Base-by-base conservation (phyloP, 2,888 invertebrate species). In the Cheilosia vernalis region DNA sequence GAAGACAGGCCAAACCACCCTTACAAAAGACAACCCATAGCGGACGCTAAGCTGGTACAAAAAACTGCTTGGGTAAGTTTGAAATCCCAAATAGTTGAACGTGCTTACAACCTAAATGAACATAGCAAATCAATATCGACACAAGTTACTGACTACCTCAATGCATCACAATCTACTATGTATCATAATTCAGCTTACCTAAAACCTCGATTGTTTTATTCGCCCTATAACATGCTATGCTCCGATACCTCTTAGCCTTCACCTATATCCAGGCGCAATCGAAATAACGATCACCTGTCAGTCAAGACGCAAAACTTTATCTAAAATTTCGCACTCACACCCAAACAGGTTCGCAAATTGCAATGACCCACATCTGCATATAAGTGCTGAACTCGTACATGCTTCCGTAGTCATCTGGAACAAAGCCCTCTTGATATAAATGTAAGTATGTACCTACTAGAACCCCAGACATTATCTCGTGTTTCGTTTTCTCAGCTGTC, bases 401-500 rank as follows among this genome's bases (percentile, higher is more conserved):
- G 83, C 78, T 53, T 73, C 66, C 61, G 19, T 67, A 73, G 40
- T 19, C 56, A 83, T 63, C 67, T 72, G 67, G 83, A 69, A 69
- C 78, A 83, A 67, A 83, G 67, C 61, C 56, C 44, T 53, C 53
- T 64, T 17, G 67, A 17, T 49, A 37, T 60, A n/a, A n/a, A 30
- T 61, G 47, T 42, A 70, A 51, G 40, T 49, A 64, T 63, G n/a
- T 51, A 49, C 19, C 6, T 73, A 55, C 69, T 55, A 51, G 5
- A 51, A 2, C 24, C 47, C 33, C 66, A 60, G 66, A 72, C 82
- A 58, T 47, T 53, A 63, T 78, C 78, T 83, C 78, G 67, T 44
- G 67, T 83, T 83, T 69, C 81, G 42, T 69, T 49, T 74, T 74
- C 63, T 83, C 56, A 67, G 40, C 56, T 63, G 67, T 73, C 83